phyloP scores from a whole-genome alignment of 2,797 vertebrate species.

The Spinus pinus region DNA sequence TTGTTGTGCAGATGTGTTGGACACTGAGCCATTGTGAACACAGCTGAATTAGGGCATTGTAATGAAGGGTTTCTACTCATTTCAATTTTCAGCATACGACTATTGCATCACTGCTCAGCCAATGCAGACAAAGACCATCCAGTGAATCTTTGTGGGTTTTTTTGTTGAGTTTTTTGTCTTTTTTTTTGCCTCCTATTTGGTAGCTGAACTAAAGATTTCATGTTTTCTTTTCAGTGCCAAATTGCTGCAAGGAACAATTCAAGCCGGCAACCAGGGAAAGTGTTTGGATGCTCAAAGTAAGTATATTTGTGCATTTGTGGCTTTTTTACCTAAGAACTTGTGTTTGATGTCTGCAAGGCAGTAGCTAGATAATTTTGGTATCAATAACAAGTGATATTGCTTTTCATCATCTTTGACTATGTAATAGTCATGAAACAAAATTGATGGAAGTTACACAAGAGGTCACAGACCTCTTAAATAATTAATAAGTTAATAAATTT shows the following conservation, averaged over 20 bases:
- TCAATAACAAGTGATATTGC: not conserved
- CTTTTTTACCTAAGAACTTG: not conserved
- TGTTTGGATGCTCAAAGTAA: constrained; percentile 79
- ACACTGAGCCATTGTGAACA: constrained; percentile 17
- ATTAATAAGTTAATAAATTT: not conserved
- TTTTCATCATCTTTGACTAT: not conserved
- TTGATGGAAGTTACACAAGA: not conserved
- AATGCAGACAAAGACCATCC: constrained; percentile 23
- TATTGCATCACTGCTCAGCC: not conserved
- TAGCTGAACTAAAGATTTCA: constrained; percentile 25
- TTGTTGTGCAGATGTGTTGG: constrained; percentile 43
- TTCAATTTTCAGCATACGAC: constrained; percentile 3
- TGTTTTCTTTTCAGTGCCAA: constrained; percentile 60
- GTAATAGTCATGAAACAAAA: not conserved
- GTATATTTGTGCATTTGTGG: not conserved
- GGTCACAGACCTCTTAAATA: not conserved
- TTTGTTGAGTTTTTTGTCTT: not conserved
- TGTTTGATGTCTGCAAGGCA: not conserved
- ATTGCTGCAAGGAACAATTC: constrained; percentile 64
- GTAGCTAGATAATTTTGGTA: not conserved
- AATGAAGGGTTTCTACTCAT: not conserved
- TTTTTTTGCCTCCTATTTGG: not conserved
- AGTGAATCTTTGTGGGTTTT: not conserved
- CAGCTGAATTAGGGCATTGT: constrained; percentile 26
- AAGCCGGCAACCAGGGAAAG: constrained; percentile 63